These are phyloP conservation scores for Scartelaos histophorus DNA, from an alignment of 2,113 vertebrate genomes.

Conservation along the genomic window DNA sequence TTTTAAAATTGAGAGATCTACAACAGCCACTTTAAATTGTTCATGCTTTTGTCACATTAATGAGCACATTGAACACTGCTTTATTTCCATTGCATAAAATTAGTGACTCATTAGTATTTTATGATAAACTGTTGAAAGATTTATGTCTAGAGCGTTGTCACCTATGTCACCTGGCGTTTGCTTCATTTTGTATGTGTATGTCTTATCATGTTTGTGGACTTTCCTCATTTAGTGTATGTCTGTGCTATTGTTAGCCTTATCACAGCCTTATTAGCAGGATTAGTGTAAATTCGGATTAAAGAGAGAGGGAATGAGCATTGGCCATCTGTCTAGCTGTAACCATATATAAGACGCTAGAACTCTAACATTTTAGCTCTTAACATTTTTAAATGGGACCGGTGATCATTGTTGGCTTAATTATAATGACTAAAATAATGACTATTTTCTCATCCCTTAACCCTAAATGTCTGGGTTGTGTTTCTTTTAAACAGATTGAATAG, in stretches of 20 bases:
- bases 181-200: neutral
- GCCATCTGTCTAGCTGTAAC: constrained; percentile 42
- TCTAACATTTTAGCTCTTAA: neutral
- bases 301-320: constrained; percentile 9
- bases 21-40: too few relatives aligned
- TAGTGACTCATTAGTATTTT: neutral
- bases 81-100: neutral
- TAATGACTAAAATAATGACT: too few relatives aligned
- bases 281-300: constrained; percentile 50
- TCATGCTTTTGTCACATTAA: too few relatives aligned
- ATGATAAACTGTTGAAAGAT: neutral
- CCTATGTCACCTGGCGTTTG: neutral
- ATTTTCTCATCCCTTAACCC: too few relatives aligned
- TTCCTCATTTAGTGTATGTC: neutral
- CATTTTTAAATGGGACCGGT: too few relatives aligned
- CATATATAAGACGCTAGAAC: neutral
- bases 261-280: constrained; percentile 48
- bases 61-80: neutral
- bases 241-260: constrained; percentile 7
- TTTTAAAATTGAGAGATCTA: too few relatives aligned
- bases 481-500: too few relatives aligned
- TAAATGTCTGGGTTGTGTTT: too few relatives aligned
- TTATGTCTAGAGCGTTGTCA: neutral
- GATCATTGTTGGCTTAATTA: too few relatives aligned
- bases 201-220: neutral